Evolutionary conservation across 2,888 invertebrate species (phyloP).

Genomic region (Pardosa pseudoannulata): DNA sequence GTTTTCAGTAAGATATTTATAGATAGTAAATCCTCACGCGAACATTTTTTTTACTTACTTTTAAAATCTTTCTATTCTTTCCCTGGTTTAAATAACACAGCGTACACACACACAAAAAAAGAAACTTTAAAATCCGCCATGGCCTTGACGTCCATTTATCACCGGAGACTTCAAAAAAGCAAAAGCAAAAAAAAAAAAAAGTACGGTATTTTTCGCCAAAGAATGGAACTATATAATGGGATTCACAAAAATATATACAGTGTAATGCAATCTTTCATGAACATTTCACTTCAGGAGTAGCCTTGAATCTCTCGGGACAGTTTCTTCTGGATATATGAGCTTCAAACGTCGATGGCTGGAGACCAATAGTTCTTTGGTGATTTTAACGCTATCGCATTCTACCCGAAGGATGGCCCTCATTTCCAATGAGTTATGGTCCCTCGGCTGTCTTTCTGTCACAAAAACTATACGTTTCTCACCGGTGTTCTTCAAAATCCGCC

Average conservation of each 20-base stretch:
- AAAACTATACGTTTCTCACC: background rate
- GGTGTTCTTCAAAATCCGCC: background rate
- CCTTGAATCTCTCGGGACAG: background rate
- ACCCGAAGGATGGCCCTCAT: background rate
- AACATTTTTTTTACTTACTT: too few relatives aligned
- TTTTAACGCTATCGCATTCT: slow-evolving; percentile 6
- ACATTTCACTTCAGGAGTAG: background rate
- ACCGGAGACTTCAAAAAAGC: too few relatives aligned
- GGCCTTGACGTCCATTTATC: too few relatives aligned
- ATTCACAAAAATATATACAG: background rate
- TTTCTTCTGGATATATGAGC: slow-evolving; percentile 2
- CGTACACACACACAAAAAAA: too few relatives aligned
- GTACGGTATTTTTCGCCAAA: too few relatives aligned
- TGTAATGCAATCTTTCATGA: background rate
- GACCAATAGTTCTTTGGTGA: slow-evolving; percentile 15
- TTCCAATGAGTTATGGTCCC: background rate
- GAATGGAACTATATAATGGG: too few relatives aligned
- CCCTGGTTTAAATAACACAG: too few relatives aligned
- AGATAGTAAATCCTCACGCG: too few relatives aligned
- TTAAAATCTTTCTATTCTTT: too few relatives aligned
- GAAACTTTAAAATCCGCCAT: too few relatives aligned
- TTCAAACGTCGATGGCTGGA: slow-evolving; percentile 7
- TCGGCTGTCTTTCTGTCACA: slow-evolving; percentile 7
- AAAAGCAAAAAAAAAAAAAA: too few relatives aligned
- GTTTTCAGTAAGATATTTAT: too few relatives aligned